A percentile compares a stretch with the other conserved stretches of the same genome.
Conservation (phyloP, 2,797 vertebrate genomes). For the Xerus rutilus region DNA sequence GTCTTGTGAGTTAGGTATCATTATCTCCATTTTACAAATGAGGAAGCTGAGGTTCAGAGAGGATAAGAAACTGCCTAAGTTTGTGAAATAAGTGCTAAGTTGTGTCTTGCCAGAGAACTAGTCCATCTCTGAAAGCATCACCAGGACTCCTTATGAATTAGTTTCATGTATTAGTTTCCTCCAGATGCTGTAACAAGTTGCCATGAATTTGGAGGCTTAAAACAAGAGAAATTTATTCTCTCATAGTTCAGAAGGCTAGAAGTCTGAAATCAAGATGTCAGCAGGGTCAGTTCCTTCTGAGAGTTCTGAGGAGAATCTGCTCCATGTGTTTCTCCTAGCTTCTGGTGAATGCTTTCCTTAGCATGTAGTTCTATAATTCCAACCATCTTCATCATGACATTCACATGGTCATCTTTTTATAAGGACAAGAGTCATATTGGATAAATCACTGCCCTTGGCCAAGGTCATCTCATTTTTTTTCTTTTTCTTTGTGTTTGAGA, state of each 20-base stretch:
- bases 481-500: not conserved
- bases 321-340: not conserved
- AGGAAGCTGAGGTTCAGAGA: slow-evolving; percentile 50
- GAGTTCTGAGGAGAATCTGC: not conserved
- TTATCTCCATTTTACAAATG: not conserved
- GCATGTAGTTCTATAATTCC: not conserved
- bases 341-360: not conserved
- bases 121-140: not conserved
- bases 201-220: not conserved
- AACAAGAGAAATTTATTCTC: not conserved
- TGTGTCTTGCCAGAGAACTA: not conserved
- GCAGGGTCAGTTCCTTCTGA: not conserved
- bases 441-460: not conserved
- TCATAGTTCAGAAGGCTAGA: not conserved
- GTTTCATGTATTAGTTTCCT: not conserved
- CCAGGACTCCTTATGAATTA: not conserved
- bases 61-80: not conserved
- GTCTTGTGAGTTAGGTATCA: not conserved
- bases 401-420: not conserved
- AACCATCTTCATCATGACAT: not conserved
- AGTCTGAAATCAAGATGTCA: not conserved
- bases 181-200: not conserved
- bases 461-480: slow-evolving; percentile 16
- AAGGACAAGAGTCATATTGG: not conserved
- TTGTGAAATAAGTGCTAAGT: not conserved